A percentile compares a stretch with the other conserved stretches of the same genome.
These are phyloP conservation scores for Hemaris fuciformis DNA, from an alignment of 2,888 invertebrate genomes.

Conservation along the genomic window DNA sequence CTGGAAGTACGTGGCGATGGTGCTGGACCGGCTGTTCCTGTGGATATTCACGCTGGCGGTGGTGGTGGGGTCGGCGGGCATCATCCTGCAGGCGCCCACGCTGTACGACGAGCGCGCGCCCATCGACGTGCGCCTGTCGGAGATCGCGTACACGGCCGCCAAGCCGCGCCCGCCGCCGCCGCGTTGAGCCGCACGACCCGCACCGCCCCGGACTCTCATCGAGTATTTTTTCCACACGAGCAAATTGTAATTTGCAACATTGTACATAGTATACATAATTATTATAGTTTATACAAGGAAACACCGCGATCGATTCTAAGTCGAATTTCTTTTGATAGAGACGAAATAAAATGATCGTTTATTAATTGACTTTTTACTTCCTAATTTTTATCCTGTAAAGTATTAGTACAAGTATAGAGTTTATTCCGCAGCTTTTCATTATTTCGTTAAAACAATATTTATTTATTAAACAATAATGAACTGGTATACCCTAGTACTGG, in stretches of 20 bases:
- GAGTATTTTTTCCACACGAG: slow-evolving; percentile 35
- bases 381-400: background rate
- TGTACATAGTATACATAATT: slow-evolving; percentile 62
- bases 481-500: too few relatives aligned
- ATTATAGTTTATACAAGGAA: slow-evolving; percentile 72
- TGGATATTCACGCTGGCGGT: slow-evolving; percentile 99
- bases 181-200: slow-evolving; percentile 33
- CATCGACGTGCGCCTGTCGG: slow-evolving; percentile 92
- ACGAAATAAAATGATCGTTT: slow-evolving; percentile 75
- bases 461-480: too few relatives aligned
- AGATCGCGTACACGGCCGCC: slow-evolving; percentile 94
- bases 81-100: slow-evolving; percentile 96
- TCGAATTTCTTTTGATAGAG: slow-evolving; percentile 80
- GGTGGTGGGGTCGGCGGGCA: slow-evolving; percentile 95
- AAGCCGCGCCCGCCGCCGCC: slow-evolving; percentile 85
- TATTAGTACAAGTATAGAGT: slow-evolving; percentile 16
- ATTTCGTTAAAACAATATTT: too few relatives aligned
- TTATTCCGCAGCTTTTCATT: background rate
- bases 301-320: slow-evolving; percentile 66
- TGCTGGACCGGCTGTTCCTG: slow-evolving; percentile 96
- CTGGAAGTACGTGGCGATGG: slow-evolving; percentile 99
- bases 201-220: slow-evolving; percentile 16
- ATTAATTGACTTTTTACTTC: slow-evolving; percentile 31
- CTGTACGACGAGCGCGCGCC: slow-evolving; percentile 95
- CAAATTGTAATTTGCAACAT: slow-evolving; percentile 43